These are phyloP conservation scores for Papilio elwesi DNA, from an alignment of 2,888 invertebrate genomes.

Conservation along the genomic window DNA sequence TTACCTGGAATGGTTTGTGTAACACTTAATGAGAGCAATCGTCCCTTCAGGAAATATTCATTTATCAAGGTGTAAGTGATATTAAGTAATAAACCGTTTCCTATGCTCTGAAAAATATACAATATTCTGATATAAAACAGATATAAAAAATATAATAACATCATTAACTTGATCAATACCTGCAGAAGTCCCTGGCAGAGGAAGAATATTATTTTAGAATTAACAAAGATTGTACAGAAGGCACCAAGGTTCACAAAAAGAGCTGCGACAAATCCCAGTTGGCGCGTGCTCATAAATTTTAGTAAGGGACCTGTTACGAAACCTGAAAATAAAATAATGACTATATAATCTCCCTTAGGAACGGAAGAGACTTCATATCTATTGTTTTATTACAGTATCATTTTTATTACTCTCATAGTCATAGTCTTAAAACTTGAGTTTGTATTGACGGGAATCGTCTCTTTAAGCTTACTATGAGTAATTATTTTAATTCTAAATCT, in stretches of 20 bases:
- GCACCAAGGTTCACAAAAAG: constrained; percentile 53
- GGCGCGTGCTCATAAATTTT: constrained; percentile 56
- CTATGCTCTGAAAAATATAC: constrained; percentile 54
- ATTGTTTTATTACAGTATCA: too few relatives aligned
- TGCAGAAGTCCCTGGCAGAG: constrained; percentile 60
- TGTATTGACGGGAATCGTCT: too few relatives aligned
- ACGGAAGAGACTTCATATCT: too few relatives aligned
- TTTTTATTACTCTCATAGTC: too few relatives aligned
- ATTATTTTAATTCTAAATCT: neutral
- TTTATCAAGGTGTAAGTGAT: constrained; percentile 57
- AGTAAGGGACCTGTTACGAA: constrained; percentile 59
- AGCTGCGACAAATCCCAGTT: constrained; percentile 52
- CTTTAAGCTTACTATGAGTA: too few relatives aligned
- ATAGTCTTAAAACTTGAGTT: too few relatives aligned
- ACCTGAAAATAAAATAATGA: constrained; percentile 52
- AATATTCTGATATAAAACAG: neutral
- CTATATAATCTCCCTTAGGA: too few relatives aligned
- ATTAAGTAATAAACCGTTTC: constrained; percentile 59
- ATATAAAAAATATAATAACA: neutral
- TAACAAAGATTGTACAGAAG: constrained; percentile 55
- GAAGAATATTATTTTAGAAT: constrained; percentile 55
- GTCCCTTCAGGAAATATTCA: constrained; percentile 62
- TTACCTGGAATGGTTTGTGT: constrained; percentile 61
- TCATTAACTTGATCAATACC: constrained; percentile 48
- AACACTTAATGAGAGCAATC: constrained; percentile 59